Evolutionary conservation across 2,888 invertebrate genomes (phyloP).

Genomic region (Scaptomyza cyrtandrae): DNA sequence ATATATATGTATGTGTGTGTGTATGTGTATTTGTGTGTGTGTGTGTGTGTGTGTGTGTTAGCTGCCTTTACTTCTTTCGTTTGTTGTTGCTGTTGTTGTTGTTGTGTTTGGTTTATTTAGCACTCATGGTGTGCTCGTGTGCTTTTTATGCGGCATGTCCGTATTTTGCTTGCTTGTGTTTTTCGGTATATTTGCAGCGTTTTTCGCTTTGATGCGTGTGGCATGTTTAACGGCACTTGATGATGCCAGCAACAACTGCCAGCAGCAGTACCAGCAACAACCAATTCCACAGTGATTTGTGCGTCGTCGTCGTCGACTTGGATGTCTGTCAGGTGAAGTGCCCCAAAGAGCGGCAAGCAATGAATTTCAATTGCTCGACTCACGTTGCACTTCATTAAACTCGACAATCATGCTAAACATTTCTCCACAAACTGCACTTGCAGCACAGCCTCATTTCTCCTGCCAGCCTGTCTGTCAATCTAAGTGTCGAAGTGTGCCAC

Average conservation of each 20-base stretch:
- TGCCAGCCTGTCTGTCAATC: conserved; percentile 18
- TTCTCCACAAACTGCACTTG: conserved; percentile 9
- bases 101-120: conserved; percentile 44
- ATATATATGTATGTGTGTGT: neutral
- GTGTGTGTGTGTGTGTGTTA: neutral
- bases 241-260: conserved; percentile 39
- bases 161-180: conserved; percentile 27
- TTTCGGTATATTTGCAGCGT: conserved; percentile 49
- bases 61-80: conserved; percentile 17
- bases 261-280: conserved; percentile 23
- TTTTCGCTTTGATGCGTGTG: conserved; percentile 69
- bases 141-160: conserved; percentile 56
- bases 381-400: conserved; percentile 77
- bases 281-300: conserved; percentile 44
- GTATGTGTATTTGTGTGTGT: neutral
- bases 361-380: conserved; percentile 71
- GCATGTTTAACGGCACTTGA: conserved; percentile 68
- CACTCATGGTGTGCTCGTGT: conserved; percentile 36
- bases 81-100: conserved; percentile 23
- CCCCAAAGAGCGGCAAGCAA: conserved; percentile 45
- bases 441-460: conserved; percentile 5
- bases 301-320: conserved; percentile 26
- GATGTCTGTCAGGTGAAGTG: conserved; percentile 32
- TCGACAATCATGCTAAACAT: conserved; percentile 58
- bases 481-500: conserved; percentile 53